Evolutionary conservation across 2,113 vertebrate genomes (phyloP), one percentile per base, ranked within the genome.

Genomic region (Hemibagrus wyckioides): DNA sequence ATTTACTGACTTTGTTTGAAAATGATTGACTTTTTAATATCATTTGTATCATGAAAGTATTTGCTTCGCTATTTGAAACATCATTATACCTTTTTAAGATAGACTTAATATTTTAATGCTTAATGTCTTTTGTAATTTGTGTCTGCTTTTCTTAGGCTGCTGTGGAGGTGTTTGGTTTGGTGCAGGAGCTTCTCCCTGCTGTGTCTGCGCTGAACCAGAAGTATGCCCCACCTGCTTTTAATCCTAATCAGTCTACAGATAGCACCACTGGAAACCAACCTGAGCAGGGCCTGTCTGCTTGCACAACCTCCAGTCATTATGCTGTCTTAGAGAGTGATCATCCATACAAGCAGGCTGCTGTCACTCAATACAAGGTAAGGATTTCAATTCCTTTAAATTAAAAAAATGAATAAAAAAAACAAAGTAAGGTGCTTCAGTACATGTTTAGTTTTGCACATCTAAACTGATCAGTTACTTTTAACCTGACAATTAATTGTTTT

Each of bases 161-260:
- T 88, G 97, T 99, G 85, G 98, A 99, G 90, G 98, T 99, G 63
- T 99, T 99, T 92, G 97, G 97, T 82, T 94, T 99, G 59, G 97
- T 99, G 59, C 98, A 99, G 69, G 97, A 99, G 86, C 92, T 99
- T 79, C 95, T 99, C 81, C 98, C 98, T 30, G 96, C 98, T 2
- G 98, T 99, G 80, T 98, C 98, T 54, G 95, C 97, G 90, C 94
- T 99, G 90, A 99, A 99, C 94, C 98, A 99, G 94, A 99, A 99
- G 88, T 99, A 99, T 0, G 97, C 98, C 77, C 98, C 98, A 25
- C 98, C 98, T 88, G 96, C 97, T n/a, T 99, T 99, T 92, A 99
- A 99, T 88, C 98, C 98, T 63, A 99, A 99, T 94, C 98, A 99
- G 87, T 99, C 98, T 63, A 99, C 98, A 48, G 98, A 99, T 90